These are phyloP conservation scores for Danionella cerebrum DNA, from an alignment of 2,113 vertebrate genomes.

Conservation along the genomic window DNA sequence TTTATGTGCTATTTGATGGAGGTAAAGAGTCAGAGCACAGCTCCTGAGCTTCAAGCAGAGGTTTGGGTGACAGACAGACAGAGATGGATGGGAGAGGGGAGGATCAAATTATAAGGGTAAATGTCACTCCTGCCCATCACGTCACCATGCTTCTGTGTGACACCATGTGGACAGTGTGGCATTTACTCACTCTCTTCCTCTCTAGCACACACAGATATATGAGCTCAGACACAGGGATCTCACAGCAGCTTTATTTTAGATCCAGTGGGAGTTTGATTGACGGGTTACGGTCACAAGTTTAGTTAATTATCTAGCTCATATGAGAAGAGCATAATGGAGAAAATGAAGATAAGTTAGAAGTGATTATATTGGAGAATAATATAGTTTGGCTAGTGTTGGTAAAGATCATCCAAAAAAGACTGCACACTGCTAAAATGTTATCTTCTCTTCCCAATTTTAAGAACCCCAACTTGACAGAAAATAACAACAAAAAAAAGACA, in stretches of 20 bases:
- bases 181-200: slow-evolving; percentile 53
- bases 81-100: slow-evolving; percentile 54
- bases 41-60: not conserved
- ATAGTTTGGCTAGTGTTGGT: too few species aligned
- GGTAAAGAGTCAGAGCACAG: not conserved
- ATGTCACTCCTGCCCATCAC: slow-evolving; percentile 68
- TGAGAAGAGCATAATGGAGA: not conserved
- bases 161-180: slow-evolving; percentile 55
- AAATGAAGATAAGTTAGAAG: not conserved
- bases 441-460: too few species aligned
- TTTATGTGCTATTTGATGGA: too few species aligned
- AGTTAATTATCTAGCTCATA: not conserved
- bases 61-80: slow-evolving; percentile 35
- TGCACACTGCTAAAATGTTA: too few species aligned
- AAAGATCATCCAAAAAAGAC: too few species aligned
- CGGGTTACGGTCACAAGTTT: not conserved
- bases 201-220: not conserved
- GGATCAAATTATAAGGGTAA: slow-evolving; percentile 60
- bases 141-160: slow-evolving; percentile 52
- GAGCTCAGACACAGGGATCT: not conserved
- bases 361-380: not conserved
- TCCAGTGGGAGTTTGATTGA: not conserved
- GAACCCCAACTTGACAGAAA: too few species aligned
- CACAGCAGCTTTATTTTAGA: slow-evolving; percentile 8
- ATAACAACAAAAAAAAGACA: too few species aligned